Percentiles rank a stretch among this genome's conserved stretches.
phyloP scores from a whole-genome alignment of 37 sponge, comb jelly and placozoan species.

The Crambe crambe region DNA sequence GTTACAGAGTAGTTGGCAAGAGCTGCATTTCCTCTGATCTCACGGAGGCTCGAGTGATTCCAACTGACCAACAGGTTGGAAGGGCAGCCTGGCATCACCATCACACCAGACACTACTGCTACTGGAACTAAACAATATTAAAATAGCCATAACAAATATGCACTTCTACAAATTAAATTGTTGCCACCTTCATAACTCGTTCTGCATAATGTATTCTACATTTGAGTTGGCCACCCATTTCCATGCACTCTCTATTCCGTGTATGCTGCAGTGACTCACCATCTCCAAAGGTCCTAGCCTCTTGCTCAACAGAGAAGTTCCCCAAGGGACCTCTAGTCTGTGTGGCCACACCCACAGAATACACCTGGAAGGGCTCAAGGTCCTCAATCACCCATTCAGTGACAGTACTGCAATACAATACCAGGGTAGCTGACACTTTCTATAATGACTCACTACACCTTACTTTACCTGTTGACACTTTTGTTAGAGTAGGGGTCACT shows the following conservation, averaged over 20 bases:
- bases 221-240: too few species aligned
- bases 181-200: too few species aligned
- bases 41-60: not conserved
- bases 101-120: not conserved
- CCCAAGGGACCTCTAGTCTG: constrained; percentile 9
- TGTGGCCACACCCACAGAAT: constrained; percentile 8
- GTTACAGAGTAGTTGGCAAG: not conserved
- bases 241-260: too few species aligned
- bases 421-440: too few species aligned
- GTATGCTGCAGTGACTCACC: constrained; percentile 1
- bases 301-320: not conserved
- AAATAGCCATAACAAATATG: not conserved
- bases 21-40: not conserved
- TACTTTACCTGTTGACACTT: too few species aligned
- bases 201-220: too few species aligned
- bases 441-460: too few species aligned
- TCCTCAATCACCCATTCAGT: not conserved
- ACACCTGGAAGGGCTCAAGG: constrained; percentile 10
- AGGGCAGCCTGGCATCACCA: not conserved
- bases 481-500: not conserved
- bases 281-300: not conserved
- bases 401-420: not conserved
- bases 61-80: not conserved
- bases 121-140: not conserved
- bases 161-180: too few species aligned